These are phyloP conservation scores for Campoletis sonorensis DNA, from an alignment of 1,140 invertebrate genomes.

Conservation along the genomic window DNA sequence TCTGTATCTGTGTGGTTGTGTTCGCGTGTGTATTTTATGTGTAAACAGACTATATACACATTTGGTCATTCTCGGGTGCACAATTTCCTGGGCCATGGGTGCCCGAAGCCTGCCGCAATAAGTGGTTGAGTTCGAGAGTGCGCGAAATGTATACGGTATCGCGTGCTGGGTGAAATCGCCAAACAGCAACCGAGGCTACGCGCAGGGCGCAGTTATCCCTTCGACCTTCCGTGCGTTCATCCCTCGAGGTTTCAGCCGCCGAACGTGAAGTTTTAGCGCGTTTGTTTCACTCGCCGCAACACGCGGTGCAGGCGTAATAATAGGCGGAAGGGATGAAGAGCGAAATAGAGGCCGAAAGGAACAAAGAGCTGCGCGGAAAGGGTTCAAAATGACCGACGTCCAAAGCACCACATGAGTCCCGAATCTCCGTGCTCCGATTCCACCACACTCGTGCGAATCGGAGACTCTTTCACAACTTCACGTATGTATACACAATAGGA, in stretches of 20 bases:
- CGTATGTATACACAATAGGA: neutral
- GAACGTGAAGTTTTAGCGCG: conserved; percentile 22
- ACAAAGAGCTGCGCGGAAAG: conserved; percentile 19
- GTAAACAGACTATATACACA: neutral
- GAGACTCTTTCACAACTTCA: neutral
- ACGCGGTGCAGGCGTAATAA: conserved; percentile 26
- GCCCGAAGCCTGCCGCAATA: neutral
- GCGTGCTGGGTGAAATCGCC: neutral
- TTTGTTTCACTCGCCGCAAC: conserved; percentile 30
- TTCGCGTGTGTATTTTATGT: neutral
- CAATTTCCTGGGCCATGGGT: neutral
- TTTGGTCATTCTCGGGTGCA: conserved; percentile 4
- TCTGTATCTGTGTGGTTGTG: neutral
- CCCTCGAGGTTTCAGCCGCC: neutral
- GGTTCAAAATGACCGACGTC: neutral
- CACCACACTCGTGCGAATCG: neutral
- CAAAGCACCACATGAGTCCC: conserved; percentile 18
- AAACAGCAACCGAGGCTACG: neutral
- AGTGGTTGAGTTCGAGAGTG: conserved; percentile 4
- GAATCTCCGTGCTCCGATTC: neutral
- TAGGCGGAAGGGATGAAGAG: neutral
- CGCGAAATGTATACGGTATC: conserved; percentile 13
- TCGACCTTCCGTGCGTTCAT: neutral
- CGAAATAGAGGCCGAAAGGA: neutral
- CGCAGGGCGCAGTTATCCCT: neutral